Base-by-base conservation (phyloP, 2,113 vertebrate species). In the Chaenocephalus aceratus region DNA sequence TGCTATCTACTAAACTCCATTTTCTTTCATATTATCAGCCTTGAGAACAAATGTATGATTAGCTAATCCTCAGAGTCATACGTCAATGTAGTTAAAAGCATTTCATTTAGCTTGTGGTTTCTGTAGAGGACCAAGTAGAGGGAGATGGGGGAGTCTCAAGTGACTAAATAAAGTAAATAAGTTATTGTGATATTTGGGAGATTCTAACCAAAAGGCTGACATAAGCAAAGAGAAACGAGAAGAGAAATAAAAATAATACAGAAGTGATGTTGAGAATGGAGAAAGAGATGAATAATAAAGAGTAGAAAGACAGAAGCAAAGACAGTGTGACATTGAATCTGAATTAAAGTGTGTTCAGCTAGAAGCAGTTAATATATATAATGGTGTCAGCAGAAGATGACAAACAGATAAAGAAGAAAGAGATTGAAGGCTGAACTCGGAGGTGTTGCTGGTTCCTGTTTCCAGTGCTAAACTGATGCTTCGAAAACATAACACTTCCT, bases 401-500 rank as follows among this genome's bases (percentile, higher is more conserved):
- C 73, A 75, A 72, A 64, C 2, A 52, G 67, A 69, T 65, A 67
- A 52, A 60, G 53, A 74, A 58, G 1, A 60, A 23, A 48, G 58
- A 60, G 18, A 48, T 63, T 12, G 53, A 56, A 49, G 26, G 18
- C 18, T 46, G 46, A 69, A n/a, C 41, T 36, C 49, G 70, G 0
- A 10, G 18, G 16, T 48, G 45, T 72, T 26, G 41, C 78, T 62
- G 71, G 78, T 91, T 91, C 90, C 90, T 89, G 85, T 90, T 91
- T 90, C 88, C 56, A 60, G 57, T 16, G 4, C 21, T 30, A 23
- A 66, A 30, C 60, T 8, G 69, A 56, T 49, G 72, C 58, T 70
- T 83, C 30, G 79, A 83, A 86, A 91, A 89, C 73, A 71, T 65
- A 73, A 59, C 86, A 59, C 56, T 90, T 90, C 88, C 86, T 80